Evolutionary conservation across 2,797 vertebrate species (phyloP), one percentile per base, ranked within the genome.

Genomic region (Thaleichthys pacificus): DNA sequence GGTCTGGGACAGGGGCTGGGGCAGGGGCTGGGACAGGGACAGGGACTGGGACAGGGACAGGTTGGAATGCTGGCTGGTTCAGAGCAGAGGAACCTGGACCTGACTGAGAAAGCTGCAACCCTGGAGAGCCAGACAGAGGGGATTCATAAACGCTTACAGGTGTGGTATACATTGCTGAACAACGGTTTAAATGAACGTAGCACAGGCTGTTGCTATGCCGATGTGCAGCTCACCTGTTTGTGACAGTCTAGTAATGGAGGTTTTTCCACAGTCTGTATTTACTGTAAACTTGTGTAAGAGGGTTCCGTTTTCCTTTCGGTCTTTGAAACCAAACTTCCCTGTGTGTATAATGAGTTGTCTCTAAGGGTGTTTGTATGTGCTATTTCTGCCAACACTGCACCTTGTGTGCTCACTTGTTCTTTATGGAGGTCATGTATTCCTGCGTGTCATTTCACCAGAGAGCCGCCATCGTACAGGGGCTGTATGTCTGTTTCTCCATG

Each of bases 121-220:
- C 66, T 82, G 22, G 75, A 80, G 71, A 30, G 71, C 14, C 80
- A 54, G 72, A 70, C 68, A 2, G 76, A 70, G 73, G 77, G 7
- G 69, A 66, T 71, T 78, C 79, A 68, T 73, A 78, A 78, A 70
- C 83, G 85, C 70, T 66, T 79, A 70, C 86, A 90, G 89, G 89
- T 90, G 82, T 78, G 82, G 47, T 67, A 6, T 21, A 42, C 58
- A 57, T 4, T 49, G 77, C 57, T 77, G 6, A 5, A 70, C 58
- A 78, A 67, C 64, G 73, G 66, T 69, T 76, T 78, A 19, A 15
- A 26, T 22, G 22, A 26, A 66, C 14, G 30, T 17, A 21, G 38
- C 17, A 3, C 12, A 14, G 22, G 38, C n/a, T 60, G 82, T 69
- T 75, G 77, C 73, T 74, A 62, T 80, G 76, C 77, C 77, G 73